Conservation (phyloP, 2,888 invertebrate genomes). For the Matsumyia berberina region DNA sequence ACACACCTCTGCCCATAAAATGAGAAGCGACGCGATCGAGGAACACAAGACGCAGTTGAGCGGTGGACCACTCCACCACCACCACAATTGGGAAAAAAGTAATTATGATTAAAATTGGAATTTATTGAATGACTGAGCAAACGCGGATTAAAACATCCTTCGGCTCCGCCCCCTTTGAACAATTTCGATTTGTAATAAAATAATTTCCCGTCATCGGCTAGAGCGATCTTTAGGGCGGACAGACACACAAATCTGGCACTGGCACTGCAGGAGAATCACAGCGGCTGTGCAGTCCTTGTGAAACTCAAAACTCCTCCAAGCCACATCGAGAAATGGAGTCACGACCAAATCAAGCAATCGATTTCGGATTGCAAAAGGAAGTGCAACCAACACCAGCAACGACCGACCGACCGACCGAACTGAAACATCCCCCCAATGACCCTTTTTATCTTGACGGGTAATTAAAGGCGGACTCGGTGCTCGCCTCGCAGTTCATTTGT, state of each 20-base stretch:
- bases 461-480: conserved; percentile 78
- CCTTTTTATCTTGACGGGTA: conserved; percentile 77
- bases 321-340: conserved; percentile 59
- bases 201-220: conserved; percentile 77
- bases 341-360: conserved; percentile 69
- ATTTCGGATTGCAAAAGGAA: conserved; percentile 53
- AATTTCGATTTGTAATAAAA: conserved; percentile 79
- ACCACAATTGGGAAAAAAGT: conserved; percentile 68
- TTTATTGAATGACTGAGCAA: conserved; percentile 78
- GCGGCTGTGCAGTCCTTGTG: conserved; percentile 29
- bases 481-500: conserved; percentile 72
- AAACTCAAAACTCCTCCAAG: conserved; percentile 67
- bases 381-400: conserved; percentile 34
- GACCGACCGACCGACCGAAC: conserved; percentile 8
- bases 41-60: too few species aligned
- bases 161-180: conserved; percentile 77
- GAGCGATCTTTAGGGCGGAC: conserved; percentile 71
- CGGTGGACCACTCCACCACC: conserved; percentile 13
- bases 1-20: conserved; percentile 71
- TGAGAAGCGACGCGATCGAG: not conserved
- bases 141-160: conserved; percentile 78
- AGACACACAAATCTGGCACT: conserved; percentile 20
- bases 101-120: conserved; percentile 79
- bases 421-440: conserved; percentile 36
- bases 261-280: not conserved